These are phyloP conservation scores for Cottus gobio DNA, from an alignment of 2,113 vertebrate genomes.

Conservation along the genomic window DNA sequence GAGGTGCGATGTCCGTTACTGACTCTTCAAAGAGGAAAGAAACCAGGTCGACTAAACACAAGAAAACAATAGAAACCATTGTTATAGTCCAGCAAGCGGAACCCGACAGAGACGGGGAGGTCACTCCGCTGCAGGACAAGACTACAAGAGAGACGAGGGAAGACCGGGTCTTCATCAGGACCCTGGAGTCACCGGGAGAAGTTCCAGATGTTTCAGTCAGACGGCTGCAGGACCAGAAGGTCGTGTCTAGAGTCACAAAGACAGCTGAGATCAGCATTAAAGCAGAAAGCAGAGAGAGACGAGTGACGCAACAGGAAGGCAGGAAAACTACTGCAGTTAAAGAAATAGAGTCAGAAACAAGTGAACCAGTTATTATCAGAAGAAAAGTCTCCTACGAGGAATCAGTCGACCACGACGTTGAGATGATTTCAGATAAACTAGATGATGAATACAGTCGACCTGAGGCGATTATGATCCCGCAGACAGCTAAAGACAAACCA, in stretches of 20 bases:
- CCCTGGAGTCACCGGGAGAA: constrained; percentile 12
- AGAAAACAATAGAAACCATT: constrained; percentile 13
- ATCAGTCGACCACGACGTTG: not conserved
- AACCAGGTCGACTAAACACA: constrained; percentile 16
- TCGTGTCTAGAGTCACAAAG: not conserved
- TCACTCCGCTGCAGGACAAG: not conserved
- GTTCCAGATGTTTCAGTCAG: not conserved
- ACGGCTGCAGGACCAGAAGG: not conserved
- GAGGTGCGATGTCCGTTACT: constrained; percentile 59
- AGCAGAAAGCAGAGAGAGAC: constrained; percentile 23
- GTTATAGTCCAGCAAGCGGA: constrained; percentile 11
- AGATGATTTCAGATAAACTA: not conserved
- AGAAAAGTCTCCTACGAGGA: not conserved
- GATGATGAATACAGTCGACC: constrained; percentile 2
- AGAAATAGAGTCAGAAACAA: constrained; percentile 17
- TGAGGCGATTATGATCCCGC: not conserved
- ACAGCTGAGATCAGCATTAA: not conserved
- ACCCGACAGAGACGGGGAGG: not conserved
- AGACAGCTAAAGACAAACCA: not conserved
- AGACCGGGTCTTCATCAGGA: constrained; percentile 20
- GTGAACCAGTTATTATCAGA: not conserved
- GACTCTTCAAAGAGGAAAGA: constrained; percentile 48
- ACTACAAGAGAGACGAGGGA: not conserved
- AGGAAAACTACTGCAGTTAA: not conserved
- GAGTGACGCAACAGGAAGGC: constrained; percentile 3